Conservation (phyloP, 2,113 vertebrate species). For the Oryzias celebensis region DNA sequence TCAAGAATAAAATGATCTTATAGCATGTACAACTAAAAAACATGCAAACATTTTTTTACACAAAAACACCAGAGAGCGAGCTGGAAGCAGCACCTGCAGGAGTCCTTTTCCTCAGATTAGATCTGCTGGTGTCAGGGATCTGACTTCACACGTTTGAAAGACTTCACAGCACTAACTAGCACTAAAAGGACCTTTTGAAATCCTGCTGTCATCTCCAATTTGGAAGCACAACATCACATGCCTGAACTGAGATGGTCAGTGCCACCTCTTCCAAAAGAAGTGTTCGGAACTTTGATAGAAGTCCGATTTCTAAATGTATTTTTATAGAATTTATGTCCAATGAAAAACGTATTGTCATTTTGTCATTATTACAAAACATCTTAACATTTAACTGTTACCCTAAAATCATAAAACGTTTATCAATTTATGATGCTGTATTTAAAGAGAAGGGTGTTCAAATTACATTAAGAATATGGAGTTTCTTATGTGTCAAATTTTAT, state of each 20-base stretch:
- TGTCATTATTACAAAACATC: too few relatives aligned
- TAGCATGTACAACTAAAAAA: too few relatives aligned
- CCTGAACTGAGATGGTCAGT: constrained; percentile 1
- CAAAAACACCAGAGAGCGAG: constrained; percentile 23
- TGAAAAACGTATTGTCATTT: too few relatives aligned
- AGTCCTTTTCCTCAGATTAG: constrained; percentile 53
- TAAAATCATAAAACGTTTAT: too few relatives aligned
- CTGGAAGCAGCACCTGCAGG: constrained; percentile 58
- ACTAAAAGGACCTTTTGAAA: constrained; percentile 34
- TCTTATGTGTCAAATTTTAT: too few relatives aligned
- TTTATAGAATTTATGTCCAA: too few relatives aligned
- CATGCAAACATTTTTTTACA: too few relatives aligned
- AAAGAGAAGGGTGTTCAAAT: too few relatives aligned
- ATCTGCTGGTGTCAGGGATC: constrained; percentile 43
- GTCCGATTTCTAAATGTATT: background rate
- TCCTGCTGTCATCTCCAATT: constrained; percentile 40
- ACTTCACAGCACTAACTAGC: constrained; percentile 20
- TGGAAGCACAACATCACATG: constrained; percentile 35
- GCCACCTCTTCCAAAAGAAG: background rate
- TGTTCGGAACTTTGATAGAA: background rate
- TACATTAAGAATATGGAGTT: too few relatives aligned
- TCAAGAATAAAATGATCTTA: background rate
- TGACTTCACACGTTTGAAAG: constrained; percentile 48
- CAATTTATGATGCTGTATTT: too few relatives aligned
- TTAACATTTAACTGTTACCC: too few relatives aligned